Percentiles rank a stretch among this genome's conserved stretches.
Conservation (phyloP, 1,140 invertebrate genomes). For the Wasmannia auropunctata region DNA sequence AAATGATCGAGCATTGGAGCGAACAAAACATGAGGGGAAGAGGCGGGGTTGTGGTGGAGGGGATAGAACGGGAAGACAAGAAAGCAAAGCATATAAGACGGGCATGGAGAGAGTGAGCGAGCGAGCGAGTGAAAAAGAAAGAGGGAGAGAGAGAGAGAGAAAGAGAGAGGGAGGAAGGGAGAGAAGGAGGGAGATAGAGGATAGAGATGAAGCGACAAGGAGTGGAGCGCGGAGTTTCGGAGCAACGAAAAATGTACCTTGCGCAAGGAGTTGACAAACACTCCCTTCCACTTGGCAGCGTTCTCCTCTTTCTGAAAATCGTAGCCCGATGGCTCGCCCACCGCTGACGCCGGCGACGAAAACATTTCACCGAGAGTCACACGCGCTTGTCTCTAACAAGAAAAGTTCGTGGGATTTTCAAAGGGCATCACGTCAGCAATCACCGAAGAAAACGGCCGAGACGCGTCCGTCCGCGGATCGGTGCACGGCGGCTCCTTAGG, state of each 20-base stretch:
- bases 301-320: conserved; percentile 96
- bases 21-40: background rate
- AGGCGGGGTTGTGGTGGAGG: conserved; percentile 17
- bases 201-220: background rate
- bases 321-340: conserved; percentile 89
- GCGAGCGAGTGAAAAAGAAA: background rate
- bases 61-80: conserved; percentile 33
- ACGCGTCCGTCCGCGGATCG: conserved; percentile 59
- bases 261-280: conserved; percentile 92
- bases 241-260: conserved; percentile 86
- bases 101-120: background rate
- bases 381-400: conserved; percentile 23
- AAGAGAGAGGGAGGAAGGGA: background rate
- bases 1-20: conserved; percentile 40
- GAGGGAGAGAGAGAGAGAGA: background rate
- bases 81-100: conserved; percentile 12
- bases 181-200: background rate
- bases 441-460: conserved; percentile 65
- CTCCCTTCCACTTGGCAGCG: conserved; percentile 94
- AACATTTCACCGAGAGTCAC: conserved; percentile 84
- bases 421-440: conserved; percentile 65
- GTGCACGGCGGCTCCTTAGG: conserved; percentile 58
- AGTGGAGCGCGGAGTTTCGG: conserved; percentile 17
- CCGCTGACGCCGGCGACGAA: conserved; percentile 85
- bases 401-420: conserved; percentile 63